Evolutionary conservation across 2,797 vertebrate genomes (phyloP).

Genomic region (Periophthalmus magnuspinnatus): DNA sequence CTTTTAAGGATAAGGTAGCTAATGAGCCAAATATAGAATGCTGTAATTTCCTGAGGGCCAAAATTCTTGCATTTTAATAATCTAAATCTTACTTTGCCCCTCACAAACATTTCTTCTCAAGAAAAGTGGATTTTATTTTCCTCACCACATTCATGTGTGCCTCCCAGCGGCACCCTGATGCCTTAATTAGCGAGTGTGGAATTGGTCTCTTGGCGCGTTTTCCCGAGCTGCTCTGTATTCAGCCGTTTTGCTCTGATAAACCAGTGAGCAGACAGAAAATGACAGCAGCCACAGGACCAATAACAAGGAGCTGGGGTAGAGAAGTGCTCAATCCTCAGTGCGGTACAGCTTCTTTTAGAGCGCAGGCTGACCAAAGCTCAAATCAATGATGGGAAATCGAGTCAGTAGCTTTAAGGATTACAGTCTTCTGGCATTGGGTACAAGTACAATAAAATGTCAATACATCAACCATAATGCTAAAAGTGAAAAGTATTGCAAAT

Average conservation of each 20-base stretch:
- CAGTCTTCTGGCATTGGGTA: not conserved
- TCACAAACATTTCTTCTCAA: constrained; percentile 24
- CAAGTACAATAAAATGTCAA: not conserved
- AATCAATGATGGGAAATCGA: constrained; percentile 10
- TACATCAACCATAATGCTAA: not conserved
- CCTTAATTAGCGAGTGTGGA: constrained; percentile 65
- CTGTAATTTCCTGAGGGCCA: not conserved
- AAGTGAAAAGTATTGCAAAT: not conserved
- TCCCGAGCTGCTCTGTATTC: constrained; percentile 36
- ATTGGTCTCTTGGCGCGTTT: constrained; percentile 62
- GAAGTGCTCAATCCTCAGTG: not conserved
- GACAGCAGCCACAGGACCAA: constrained; percentile 26
- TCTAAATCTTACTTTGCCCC: constrained; percentile 4
- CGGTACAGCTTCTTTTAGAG: constrained; percentile 4
- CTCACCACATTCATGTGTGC: constrained; percentile 19
- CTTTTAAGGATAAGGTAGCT: constrained; percentile 6
- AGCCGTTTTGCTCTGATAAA: constrained; percentile 36
- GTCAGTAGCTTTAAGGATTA: constrained; percentile 7
- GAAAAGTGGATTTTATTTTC: constrained; percentile 26
- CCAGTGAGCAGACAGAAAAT: constrained; percentile 27
- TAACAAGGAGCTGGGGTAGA: not conserved
- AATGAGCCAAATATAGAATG: constrained; percentile 1
- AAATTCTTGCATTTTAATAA: constrained; percentile 19
- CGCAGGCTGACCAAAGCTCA: not conserved
- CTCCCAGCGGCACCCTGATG: constrained; percentile 45